A percentile compares a stretch with the other conserved stretches of the same genome.
phyloP scores from a whole-genome alignment of 2,797 vertebrate genomes.

The Mormyrops boulengeri region DNA sequence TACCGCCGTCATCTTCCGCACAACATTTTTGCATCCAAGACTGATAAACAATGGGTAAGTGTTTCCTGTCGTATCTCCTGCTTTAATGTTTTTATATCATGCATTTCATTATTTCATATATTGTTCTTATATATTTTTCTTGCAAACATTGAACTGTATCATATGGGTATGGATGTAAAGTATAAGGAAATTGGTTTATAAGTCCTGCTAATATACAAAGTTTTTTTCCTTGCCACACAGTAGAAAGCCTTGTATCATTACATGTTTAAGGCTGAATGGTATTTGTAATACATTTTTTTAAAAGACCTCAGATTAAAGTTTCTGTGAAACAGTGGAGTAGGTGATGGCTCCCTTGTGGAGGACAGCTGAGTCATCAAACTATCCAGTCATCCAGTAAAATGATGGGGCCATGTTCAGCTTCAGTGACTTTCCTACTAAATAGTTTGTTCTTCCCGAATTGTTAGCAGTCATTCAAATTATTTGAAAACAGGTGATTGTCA shows the following conservation, averaged over 20 bases:
- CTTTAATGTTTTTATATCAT: neutral
- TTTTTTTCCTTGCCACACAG: neutral
- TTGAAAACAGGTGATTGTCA: neutral
- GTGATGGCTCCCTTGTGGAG: neutral
- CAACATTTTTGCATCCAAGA: conserved; percentile 68
- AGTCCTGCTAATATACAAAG: neutral
- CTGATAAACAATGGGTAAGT: conserved; percentile 94
- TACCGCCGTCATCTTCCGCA: conserved; percentile 54
- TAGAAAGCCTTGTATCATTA: conserved; percentile 13
- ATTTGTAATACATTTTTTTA: neutral
- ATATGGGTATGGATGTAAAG: neutral
- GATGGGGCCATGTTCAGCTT: neutral
- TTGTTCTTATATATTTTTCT: neutral
- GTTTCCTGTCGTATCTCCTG: conserved; percentile 22
- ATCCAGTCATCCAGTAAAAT: neutral
- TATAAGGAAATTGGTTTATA: neutral
- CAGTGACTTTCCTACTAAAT: neutral
- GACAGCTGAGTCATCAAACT: neutral
- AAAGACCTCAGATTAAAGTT: conserved; percentile 2
- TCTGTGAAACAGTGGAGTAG: neutral
- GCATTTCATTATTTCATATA: neutral
- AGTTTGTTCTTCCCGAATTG: neutral
- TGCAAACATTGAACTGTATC: neutral
- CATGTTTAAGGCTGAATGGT: neutral
- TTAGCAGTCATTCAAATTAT: neutral